Conservation (phyloP, 2,888 invertebrate species). For the Philonicus albiceps region DNA sequence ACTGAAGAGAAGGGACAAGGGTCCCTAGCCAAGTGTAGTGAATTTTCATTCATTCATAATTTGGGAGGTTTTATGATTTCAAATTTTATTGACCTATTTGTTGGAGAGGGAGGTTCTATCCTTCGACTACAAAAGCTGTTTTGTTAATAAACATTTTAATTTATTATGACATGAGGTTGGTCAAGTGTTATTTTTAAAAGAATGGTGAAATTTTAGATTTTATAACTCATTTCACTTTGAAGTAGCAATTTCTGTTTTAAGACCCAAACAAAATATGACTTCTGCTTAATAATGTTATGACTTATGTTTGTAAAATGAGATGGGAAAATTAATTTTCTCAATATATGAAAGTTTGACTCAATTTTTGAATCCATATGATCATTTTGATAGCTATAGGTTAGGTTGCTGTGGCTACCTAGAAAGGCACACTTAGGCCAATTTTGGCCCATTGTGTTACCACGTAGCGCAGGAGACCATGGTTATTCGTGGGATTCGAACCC, state of each 20-base stretch:
- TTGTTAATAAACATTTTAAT: background rate
- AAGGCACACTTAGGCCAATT: too few species aligned
- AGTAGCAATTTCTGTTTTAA: background rate
- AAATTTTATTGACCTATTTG: background rate
- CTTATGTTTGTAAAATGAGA: too few species aligned
- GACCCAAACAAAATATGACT: background rate
- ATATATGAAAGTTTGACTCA: too few species aligned
- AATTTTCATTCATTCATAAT: background rate
- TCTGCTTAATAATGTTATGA: too few species aligned
- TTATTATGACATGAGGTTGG: background rate
- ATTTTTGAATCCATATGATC: too few species aligned
- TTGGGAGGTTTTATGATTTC: slow-evolving; percentile 11
- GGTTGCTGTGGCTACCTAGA: too few species aligned
- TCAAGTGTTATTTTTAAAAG: background rate
- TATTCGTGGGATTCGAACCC: too few species aligned
- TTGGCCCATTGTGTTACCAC: too few species aligned
- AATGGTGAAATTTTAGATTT: background rate
- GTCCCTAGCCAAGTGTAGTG: background rate
- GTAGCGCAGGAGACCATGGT: too few species aligned
- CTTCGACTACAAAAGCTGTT: background rate
- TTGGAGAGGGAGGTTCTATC: background rate
- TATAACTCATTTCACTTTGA: background rate
- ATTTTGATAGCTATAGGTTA: too few species aligned
- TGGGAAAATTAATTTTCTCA: too few species aligned
- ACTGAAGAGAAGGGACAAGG: background rate